phyloP scores from a whole-genome alignment of 2,797 vertebrate species.

The Babyrousa celebensis region DNA sequence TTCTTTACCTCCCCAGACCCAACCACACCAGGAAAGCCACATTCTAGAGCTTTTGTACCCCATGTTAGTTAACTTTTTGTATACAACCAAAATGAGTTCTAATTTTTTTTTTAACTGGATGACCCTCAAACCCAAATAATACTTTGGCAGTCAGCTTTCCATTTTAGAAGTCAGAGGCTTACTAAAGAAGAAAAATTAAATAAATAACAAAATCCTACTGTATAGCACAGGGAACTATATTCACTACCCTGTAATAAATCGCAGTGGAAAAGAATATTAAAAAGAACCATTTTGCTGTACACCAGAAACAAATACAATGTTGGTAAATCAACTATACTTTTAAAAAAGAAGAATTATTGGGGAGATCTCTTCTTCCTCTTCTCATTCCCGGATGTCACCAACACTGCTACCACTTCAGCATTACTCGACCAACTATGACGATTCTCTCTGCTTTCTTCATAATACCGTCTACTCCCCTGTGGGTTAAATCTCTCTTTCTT shows the following conservation, averaged over 20 bases:
- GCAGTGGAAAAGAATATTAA: too few species aligned
- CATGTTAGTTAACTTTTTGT: conserved; percentile 17
- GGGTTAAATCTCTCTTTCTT: neutral
- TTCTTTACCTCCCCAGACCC: neutral
- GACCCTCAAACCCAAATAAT: conserved; percentile 18
- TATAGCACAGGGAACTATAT: too few species aligned
- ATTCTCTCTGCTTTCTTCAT: neutral
- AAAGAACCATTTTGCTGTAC: too few species aligned
- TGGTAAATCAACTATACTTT: too few species aligned
- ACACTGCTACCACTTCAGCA: neutral
- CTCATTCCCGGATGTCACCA: neutral
- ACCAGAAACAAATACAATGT: too few species aligned
- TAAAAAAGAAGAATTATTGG: neutral
- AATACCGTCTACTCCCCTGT: neutral
- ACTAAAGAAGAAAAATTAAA: neutral
- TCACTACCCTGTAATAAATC: too few species aligned
- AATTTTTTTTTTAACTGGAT: neutral
- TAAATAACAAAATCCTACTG: too few species aligned
- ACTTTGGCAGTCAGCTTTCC: neutral
- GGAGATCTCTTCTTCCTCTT: neutral
- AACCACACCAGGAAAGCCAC: neutral
- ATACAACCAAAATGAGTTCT: neutral
- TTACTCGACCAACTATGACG: neutral
- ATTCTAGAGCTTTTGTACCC: conserved; percentile 6
- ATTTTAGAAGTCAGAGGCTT: neutral